Percentiles rank a stretch among this genome's conserved stretches.
Conservation (phyloP, 2,113 vertebrate species). For the Oenanthe oenanthe region DNA sequence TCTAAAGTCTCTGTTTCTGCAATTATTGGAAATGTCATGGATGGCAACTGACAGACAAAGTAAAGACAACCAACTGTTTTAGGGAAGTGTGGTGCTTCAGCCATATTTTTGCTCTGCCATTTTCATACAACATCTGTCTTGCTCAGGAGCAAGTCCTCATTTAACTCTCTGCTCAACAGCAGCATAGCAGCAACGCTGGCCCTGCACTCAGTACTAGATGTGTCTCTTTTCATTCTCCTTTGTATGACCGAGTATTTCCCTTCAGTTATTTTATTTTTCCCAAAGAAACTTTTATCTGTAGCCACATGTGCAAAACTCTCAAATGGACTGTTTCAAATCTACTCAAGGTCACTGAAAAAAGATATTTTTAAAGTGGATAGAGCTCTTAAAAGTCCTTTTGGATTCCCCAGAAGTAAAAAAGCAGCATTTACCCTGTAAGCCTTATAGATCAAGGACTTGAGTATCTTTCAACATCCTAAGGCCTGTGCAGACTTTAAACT, state of each 20-base stretch:
- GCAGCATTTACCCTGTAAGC: constrained; percentile 53
- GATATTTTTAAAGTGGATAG: constrained; percentile 50
- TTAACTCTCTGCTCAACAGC: constrained; percentile 42
- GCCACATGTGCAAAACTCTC: constrained; percentile 56
- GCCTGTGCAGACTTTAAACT: constrained; percentile 44
- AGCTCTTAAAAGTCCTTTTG: constrained; percentile 58
- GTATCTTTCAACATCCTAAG: constrained; percentile 61
- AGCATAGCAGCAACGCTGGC: neutral
- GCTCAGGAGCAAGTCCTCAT: constrained; percentile 9
- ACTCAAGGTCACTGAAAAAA: constrained; percentile 68
- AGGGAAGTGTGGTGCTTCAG: neutral
- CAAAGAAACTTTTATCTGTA: constrained; percentile 56
- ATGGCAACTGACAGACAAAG: constrained; percentile 6
- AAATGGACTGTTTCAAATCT: constrained; percentile 59
- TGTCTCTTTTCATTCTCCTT: constrained; percentile 31
- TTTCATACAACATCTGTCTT: constrained; percentile 2
- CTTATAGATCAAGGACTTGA: constrained; percentile 55
- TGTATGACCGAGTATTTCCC: neutral
- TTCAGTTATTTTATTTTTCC: constrained; percentile 40
- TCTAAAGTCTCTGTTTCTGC: constrained; percentile 34
- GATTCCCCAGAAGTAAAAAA: constrained; percentile 70
- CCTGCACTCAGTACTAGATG: neutral
- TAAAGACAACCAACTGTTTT: constrained; percentile 40
- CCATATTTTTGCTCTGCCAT: neutral
- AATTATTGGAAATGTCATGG: constrained; percentile 53